phyloP scores from a whole-genome alignment of 2,797 vertebrate genomes.

The Falco berigora region DNA sequence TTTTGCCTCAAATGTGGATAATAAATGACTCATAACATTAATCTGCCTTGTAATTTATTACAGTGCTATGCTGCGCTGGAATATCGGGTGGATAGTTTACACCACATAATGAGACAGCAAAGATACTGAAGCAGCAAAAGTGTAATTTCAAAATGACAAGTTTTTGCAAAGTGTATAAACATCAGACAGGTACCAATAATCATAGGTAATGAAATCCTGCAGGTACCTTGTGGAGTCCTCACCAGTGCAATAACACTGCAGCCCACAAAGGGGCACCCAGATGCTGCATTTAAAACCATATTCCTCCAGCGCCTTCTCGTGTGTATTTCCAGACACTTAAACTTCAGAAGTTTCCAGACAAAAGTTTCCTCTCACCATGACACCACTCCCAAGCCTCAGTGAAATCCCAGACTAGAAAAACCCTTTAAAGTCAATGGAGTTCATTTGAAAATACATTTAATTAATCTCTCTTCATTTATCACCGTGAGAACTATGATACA shows the following conservation, averaged over 20 bases:
- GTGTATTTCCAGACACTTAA: not conserved
- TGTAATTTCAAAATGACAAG: not conserved
- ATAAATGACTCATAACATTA: slow-evolving; percentile 23
- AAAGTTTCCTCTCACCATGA: not conserved
- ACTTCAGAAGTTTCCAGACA: slow-evolving; percentile 8
- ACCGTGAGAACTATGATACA: slow-evolving; percentile 3
- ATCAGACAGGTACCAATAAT: slow-evolving; percentile 9
- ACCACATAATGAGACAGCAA: not conserved
- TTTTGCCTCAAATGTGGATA: slow-evolving; percentile 13
- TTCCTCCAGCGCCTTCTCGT: not conserved
- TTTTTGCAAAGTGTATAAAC: not conserved
- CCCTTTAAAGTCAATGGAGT: not conserved
- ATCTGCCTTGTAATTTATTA: not conserved
- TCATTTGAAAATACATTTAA: slow-evolving; percentile 27
- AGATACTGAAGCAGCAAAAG: not conserved
- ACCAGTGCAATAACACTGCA: slow-evolving; percentile 5
- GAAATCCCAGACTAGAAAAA: not conserved
- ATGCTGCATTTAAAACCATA: not conserved
- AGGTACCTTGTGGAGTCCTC: not conserved
- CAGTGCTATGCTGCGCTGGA: not conserved
- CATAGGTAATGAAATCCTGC: not conserved
- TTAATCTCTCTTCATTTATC: slow-evolving; percentile 44
- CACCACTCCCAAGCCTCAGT: not conserved
- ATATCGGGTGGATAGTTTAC: not conserved
- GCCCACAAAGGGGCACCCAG: slow-evolving; percentile 44